Evolutionary conservation across 1,140 invertebrate genomes (phyloP).

Genomic region (Drosophila lacertosa): DNA sequence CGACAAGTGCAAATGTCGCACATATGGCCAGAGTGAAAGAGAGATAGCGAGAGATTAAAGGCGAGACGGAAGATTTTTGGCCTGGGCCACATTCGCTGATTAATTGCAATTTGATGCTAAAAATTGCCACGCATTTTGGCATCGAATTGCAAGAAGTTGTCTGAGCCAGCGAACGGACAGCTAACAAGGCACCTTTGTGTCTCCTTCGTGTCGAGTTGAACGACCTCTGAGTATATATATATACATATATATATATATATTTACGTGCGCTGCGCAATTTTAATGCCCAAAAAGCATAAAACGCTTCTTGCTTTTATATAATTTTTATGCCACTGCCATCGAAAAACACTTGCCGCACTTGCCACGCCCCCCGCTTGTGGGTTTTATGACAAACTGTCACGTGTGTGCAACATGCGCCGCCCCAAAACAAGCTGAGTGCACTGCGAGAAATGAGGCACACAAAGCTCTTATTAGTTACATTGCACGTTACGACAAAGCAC

Average conservation of each 20-base stretch:
- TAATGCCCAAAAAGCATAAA: slow-evolving; percentile 18
- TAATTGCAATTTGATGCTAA: slow-evolving; percentile 81
- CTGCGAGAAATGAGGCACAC: neutral
- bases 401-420: slow-evolving; percentile 19
- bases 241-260: too few species aligned
- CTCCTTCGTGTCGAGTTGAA: slow-evolving; percentile 4
- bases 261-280: neutral
- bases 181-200: slow-evolving; percentile 13
- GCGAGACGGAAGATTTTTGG: slow-evolving; percentile 5
- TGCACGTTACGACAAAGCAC: too few species aligned
- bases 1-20: slow-evolving; percentile 66
- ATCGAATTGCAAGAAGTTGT: slow-evolving; percentile 43
- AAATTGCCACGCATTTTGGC: slow-evolving; percentile 61
- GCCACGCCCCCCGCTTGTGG: slow-evolving; percentile 2
- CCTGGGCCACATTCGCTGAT: slow-evolving; percentile 54
- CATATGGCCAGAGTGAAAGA: slow-evolving; percentile 21
- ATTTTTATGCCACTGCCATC: slow-evolving; percentile 23
- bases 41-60: neutral
- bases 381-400: slow-evolving; percentile 28
- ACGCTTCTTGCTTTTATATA: slow-evolving; percentile 30
- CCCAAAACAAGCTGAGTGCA: slow-evolving; percentile 31
- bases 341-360: too few species aligned
- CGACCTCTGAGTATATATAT: too few species aligned
- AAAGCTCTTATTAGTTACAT: slow-evolving; percentile 22
- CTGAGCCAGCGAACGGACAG: slow-evolving; percentile 19